These are phyloP conservation scores for Euwallacea similis DNA, from an alignment of 1,140 invertebrate genomes.

Conservation along the genomic window DNA sequence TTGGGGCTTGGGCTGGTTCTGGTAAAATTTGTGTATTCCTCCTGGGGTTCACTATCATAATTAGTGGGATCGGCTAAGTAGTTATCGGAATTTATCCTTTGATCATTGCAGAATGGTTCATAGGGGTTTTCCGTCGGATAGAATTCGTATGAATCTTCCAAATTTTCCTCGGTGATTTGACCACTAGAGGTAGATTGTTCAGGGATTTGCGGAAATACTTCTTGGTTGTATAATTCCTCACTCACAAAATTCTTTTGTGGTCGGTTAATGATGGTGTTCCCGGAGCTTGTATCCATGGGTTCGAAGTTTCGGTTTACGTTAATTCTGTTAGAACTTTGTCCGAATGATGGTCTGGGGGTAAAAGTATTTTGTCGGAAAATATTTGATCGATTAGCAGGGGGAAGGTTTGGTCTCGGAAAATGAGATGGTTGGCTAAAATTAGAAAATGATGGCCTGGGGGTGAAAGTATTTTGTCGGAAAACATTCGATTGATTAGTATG, in stretches of 20 bases:
- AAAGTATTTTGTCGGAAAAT: background rate
- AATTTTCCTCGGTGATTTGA: background rate
- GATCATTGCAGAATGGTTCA: background rate
- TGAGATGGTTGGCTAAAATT: background rate
- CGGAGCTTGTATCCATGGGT: conserved; percentile 1
- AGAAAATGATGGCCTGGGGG: background rate
- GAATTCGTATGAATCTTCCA: background rate
- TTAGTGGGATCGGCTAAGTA: background rate
- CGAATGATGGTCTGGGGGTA: background rate
- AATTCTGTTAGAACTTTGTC: background rate
- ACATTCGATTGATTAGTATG: too few relatives aligned
- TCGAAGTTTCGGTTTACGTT: conserved; percentile 5
- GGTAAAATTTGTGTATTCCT: background rate
- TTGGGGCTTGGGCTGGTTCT: background rate
- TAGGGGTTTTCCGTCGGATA: background rate
- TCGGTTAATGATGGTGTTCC: conserved; percentile 3
- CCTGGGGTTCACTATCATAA: background rate
- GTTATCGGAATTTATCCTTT: background rate
- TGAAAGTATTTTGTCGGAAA: too few relatives aligned
- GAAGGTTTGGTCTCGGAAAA: background rate
- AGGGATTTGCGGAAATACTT: background rate
- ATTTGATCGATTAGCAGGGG: background rate
- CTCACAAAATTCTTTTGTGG: conserved; percentile 2
- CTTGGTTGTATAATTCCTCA: conserved; percentile 3
- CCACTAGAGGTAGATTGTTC: background rate